Conservation (phyloP, 2,888 invertebrate genomes). For the Acleris emargana region DNA sequence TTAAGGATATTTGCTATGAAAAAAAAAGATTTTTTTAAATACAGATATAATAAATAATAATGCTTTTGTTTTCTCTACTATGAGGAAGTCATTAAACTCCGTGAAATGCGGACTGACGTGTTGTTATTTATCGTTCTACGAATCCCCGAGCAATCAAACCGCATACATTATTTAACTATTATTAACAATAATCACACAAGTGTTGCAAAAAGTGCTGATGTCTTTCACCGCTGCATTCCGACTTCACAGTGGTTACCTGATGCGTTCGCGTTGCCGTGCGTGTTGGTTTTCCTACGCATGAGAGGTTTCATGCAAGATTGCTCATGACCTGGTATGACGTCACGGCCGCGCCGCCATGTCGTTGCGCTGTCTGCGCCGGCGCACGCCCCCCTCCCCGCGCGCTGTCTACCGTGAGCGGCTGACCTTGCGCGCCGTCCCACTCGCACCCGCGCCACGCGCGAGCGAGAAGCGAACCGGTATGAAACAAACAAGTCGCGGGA, state of each 20-base stretch:
- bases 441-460: conserved; percentile 52
- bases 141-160: conserved; percentile 6
- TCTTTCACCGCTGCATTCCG: conserved; percentile 40
- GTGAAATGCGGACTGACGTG: not conserved
- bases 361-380: conserved; percentile 76
- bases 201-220: conserved; percentile 32
- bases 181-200: conserved; percentile 26
- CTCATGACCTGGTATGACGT: conserved; percentile 72
- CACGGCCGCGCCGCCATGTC: conserved; percentile 68
- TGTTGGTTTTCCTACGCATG: conserved; percentile 75
- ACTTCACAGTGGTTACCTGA: conserved; percentile 48
- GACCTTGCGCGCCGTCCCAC: conserved; percentile 75
- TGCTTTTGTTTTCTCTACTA: not conserved
- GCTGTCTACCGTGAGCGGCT: conserved; percentile 78
- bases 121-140: conserved; percentile 18
- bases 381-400: conserved; percentile 49
- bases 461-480: conserved; percentile 64
- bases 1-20: too few species aligned
- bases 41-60: too few species aligned
- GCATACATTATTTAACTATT: conserved; percentile 17
- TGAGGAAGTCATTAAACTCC: conserved; percentile 16
- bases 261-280: conserved; percentile 56
- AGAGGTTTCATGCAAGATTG: conserved; percentile 65
- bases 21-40: too few species aligned
- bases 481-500: conserved; percentile 73